Percentiles rank a stretch among this genome's conserved stretches.
Evolutionary conservation across 1,140 invertebrate genomes (phyloP).

Genomic region (Sitobion miscanthi): DNA sequence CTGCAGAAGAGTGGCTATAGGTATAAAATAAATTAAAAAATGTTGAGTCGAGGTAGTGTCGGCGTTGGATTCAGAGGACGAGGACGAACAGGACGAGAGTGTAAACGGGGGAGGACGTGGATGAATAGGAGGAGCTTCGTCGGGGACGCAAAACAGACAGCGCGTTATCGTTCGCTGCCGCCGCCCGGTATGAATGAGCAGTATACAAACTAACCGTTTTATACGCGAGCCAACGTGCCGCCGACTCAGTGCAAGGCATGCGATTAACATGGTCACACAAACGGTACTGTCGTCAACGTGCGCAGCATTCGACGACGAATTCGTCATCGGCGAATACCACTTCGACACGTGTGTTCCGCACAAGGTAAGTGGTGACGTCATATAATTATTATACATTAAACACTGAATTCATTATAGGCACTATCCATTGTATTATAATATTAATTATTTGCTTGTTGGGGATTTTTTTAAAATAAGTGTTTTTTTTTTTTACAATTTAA

Average conservation of each 20-base stretch:
- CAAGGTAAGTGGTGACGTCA: not conserved
- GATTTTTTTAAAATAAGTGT: no score
- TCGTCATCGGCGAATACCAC: not conserved
- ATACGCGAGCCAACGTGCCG: conserved; percentile 39
- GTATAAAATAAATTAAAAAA: not conserved
- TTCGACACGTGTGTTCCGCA: conserved; percentile 12
- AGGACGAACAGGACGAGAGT: not conserved
- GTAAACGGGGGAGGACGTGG: not conserved
- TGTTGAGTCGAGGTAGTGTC: not conserved
- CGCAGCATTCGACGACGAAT: not conserved
- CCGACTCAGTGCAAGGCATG: conserved; percentile 51
- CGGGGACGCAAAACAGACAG: not conserved
- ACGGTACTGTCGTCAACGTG: conserved; percentile 17
- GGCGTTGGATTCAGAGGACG: not conserved
- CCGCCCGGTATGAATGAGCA: conserved; percentile 41
- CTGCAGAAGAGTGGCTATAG: not conserved
- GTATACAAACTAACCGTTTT: not conserved
- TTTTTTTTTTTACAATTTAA: not conserved
- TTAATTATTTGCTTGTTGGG: not conserved
- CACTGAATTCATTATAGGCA: not conserved
- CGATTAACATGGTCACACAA: conserved; percentile 53
- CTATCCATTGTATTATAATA: no score
- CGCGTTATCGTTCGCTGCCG: not conserved
- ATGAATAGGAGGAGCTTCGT: conserved; percentile 25
- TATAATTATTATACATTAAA: not conserved